Percentiles rank a stretch among this genome's conserved stretches.
These are phyloP conservation scores for Pitta sordida DNA, from an alignment of 2,113 vertebrate species.

Conservation along the genomic window DNA sequence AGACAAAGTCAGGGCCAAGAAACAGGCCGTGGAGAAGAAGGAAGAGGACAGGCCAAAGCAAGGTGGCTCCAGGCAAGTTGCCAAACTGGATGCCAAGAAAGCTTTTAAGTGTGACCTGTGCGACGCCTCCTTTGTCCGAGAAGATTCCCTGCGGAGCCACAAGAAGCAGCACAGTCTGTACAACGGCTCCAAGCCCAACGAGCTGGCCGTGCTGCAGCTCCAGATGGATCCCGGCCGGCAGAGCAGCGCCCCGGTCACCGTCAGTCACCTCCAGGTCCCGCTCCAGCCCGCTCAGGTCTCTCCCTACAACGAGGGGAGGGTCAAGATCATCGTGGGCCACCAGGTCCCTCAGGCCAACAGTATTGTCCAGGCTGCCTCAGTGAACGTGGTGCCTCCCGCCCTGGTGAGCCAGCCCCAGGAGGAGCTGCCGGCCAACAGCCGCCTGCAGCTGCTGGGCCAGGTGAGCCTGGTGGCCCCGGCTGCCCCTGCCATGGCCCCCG, in stretches of 20 bases:
- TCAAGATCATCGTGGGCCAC: constrained; percentile 89
- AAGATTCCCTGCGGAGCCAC: constrained; percentile 94
- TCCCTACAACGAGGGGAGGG: constrained; percentile 75
- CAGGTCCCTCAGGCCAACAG: constrained; percentile 69
- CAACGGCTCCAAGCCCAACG: constrained; percentile 26
- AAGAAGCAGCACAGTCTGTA: constrained; percentile 86
- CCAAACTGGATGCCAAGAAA: constrained; percentile 87
- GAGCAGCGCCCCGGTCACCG: constrained; percentile 25
- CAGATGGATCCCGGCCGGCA: constrained; percentile 47
- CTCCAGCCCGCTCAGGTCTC: constrained; percentile 60
- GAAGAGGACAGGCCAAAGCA: constrained; percentile 71
- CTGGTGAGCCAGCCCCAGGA: constrained; percentile 75
- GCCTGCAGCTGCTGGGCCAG: constrained; percentile 86
- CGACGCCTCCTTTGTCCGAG: constrained; percentile 88
- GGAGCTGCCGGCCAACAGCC: constrained; percentile 62
- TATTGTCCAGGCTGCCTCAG: constrained; percentile 63
- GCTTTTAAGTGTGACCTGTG: constrained; percentile 88
- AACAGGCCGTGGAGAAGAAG: constrained; percentile 39
- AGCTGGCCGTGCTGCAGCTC: constrained; percentile 74
- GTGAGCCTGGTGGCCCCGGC: constrained; percentile 83
- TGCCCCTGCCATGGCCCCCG: constrained; percentile 59
- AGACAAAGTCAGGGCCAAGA: constrained; percentile 67
- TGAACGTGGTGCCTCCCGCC: constrained; percentile 72
- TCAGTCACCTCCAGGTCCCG: constrained; percentile 69
- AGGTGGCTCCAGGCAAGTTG: constrained; percentile 80